Evolutionary conservation across 2,113 vertebrate genomes (phyloP).

Genomic region (Castor canadensis): DNA sequence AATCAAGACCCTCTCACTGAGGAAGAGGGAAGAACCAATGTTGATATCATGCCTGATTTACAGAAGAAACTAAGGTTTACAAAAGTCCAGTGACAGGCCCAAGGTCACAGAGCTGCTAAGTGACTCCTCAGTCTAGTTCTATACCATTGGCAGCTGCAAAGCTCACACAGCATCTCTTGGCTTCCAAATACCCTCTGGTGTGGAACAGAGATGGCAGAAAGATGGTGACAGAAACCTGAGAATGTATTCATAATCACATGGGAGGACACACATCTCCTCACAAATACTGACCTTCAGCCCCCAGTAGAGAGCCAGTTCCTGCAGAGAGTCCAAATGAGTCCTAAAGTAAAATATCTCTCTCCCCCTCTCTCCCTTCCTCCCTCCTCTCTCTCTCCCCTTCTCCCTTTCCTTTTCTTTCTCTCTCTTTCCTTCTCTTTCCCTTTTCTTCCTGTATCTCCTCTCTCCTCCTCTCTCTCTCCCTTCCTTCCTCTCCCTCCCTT

Average conservation of each 20-base stretch:
- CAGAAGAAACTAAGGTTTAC: neutral
- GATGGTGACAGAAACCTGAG: neutral
- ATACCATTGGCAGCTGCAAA: neutral
- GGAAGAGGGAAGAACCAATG: too few relatives aligned
- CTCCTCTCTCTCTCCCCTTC: too few relatives aligned
- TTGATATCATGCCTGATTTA: neutral
- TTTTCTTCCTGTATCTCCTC: too few relatives aligned
- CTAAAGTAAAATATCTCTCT: too few relatives aligned
- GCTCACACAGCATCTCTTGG: neutral
- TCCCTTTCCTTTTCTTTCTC: too few relatives aligned
- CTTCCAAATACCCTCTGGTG: neutral
- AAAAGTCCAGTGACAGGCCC: neutral
- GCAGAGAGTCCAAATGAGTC: neutral
- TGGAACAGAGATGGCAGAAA: neutral
- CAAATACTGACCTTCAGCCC: neutral
- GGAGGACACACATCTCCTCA: neutral
- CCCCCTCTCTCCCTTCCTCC: too few relatives aligned
- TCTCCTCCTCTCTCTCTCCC: too few relatives aligned
- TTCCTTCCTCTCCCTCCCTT: too few relatives aligned
- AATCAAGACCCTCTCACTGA: neutral
- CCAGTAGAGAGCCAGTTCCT: neutral
- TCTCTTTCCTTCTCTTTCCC: too few relatives aligned
- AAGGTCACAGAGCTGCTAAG: neutral
- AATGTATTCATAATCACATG: neutral
- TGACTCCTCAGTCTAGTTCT: too few relatives aligned